A percentile compares a stretch with the other conserved stretches of the same genome.
Evolutionary conservation across 2,888 invertebrate genomes (phyloP).

Genomic region (Hemaris fuciformis): DNA sequence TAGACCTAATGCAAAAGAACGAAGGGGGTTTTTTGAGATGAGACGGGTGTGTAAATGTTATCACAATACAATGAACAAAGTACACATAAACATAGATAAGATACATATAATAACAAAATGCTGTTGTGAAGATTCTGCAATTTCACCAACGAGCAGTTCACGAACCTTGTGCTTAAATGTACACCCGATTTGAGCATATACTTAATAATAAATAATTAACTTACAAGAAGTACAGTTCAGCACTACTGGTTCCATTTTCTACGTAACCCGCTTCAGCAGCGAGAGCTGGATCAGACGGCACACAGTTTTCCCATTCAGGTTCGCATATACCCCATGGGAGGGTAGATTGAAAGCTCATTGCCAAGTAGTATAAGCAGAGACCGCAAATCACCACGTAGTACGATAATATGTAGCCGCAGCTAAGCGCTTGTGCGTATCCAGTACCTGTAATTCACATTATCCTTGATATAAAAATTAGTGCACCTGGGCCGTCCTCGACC

Average conservation of each 20-base stretch:
- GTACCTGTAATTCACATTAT: conserved; percentile 75
- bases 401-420: conserved; percentile 84
- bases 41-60: too few species aligned
- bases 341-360: conserved; percentile 85
- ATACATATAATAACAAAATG: too few species aligned
- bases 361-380: conserved; percentile 86
- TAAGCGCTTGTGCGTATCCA: conserved; percentile 85
- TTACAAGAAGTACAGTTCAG: conserved; percentile 83
- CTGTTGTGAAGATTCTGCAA: too few species aligned
- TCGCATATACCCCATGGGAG: conserved; percentile 88
- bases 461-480: too few species aligned
- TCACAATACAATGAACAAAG: too few species aligned
- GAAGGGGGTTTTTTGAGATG: too few species aligned
- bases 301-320: conserved; percentile 77
- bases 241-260: conserved; percentile 70
- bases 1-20: too few species aligned
- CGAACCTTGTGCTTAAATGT: too few species aligned
- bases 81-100: too few species aligned
- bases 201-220: conserved; percentile 28
- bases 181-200: too few species aligned
- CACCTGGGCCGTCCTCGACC: too few species aligned
- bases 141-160: too few species aligned
- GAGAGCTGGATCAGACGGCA: conserved; percentile 56
- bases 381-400: conserved; percentile 90
- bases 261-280: conserved; percentile 25